Conservation (phyloP, 2,797 vertebrate species). For the Sebastes nivosus region DNA sequence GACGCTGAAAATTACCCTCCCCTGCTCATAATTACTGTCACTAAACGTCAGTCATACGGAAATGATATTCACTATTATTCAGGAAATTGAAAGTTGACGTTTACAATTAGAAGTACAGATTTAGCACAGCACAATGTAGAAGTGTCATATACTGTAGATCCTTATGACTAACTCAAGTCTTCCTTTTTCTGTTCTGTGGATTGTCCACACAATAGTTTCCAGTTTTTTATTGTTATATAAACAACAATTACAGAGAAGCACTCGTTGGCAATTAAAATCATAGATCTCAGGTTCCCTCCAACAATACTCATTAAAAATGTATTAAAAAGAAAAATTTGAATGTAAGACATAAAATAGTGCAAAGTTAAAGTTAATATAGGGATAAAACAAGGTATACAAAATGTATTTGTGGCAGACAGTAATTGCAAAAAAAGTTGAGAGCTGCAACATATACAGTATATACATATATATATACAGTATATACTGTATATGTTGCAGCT, state of each 20-base stretch:
- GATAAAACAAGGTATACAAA: no score
- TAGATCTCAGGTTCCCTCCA: neutral
- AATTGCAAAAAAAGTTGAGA: no score
- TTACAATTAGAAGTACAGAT: neutral
- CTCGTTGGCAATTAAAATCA: neutral
- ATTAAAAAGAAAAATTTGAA: neutral
- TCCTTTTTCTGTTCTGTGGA: neutral
- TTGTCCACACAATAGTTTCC: neutral
- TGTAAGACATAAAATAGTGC: neutral
- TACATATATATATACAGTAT: no score
- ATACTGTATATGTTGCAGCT: no score
- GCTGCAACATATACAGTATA: no score
- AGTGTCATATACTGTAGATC: neutral
- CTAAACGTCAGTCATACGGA: constrained; percentile 21
- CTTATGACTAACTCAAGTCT: neutral
- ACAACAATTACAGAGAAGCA: neutral
- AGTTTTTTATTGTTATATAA: neutral
- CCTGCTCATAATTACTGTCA: constrained; percentile 29
- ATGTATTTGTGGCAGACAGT: no score
- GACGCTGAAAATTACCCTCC: constrained; percentile 1
- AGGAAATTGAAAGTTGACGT: neutral
- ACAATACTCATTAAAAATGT: neutral
- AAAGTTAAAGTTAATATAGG: neutral
- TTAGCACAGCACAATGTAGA: neutral
- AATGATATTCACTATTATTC: constrained; percentile 9